Conservation (phyloP, 2,113 vertebrate genomes). For the Campylorhamphus procurvoides region DNA sequence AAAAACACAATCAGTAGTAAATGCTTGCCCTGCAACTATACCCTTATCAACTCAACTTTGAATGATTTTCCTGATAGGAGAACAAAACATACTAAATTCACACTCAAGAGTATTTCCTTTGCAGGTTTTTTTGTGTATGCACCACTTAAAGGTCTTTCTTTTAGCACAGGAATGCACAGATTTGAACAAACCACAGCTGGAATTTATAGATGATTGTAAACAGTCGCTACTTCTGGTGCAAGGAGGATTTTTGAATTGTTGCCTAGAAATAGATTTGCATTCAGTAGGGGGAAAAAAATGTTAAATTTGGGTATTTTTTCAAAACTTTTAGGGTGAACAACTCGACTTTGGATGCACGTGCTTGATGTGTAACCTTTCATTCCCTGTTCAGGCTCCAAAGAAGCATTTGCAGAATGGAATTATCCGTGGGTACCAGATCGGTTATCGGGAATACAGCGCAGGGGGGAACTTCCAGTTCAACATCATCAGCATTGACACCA, state of each 20-base stretch:
- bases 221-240: neutral
- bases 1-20: neutral
- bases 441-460: conserved; percentile 93
- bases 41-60: neutral
- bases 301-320: neutral
- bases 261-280: neutral
- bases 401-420: conserved; percentile 95
- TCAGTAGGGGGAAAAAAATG: neutral
- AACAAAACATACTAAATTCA: neutral
- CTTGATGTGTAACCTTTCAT: neutral
- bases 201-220: neutral
- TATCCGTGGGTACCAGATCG: conserved; percentile 97
- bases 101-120: neutral
- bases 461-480: conserved; percentile 97
- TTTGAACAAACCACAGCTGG: neutral
- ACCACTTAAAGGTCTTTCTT: neutral
- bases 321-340: neutral
- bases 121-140: neutral
- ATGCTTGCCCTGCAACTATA: neutral
- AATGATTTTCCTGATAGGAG: neutral
- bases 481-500: conserved; percentile 96
- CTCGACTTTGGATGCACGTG: neutral
- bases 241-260: neutral
- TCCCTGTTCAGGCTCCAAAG: conserved; percentile 84
- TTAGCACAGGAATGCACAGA: neutral